phyloP scores from a whole-genome alignment of 2,888 invertebrate genomes.

The Harpalus rufipes region DNA sequence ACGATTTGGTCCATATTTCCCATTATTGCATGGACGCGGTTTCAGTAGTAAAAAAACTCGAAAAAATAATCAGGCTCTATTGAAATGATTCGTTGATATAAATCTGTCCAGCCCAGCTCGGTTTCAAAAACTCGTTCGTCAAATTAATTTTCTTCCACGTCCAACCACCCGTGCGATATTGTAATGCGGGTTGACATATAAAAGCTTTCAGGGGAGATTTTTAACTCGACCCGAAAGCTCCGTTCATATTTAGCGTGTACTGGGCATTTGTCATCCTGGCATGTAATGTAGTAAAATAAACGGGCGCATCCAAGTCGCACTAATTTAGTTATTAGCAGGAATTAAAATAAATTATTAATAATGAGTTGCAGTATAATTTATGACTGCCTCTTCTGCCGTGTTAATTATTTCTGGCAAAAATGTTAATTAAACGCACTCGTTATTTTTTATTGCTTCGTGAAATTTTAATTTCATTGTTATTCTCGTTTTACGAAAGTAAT shows the following conservation, averaged over 20 bases:
- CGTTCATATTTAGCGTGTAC: slow-evolving; percentile 39
- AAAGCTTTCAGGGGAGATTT: slow-evolving; percentile 61
- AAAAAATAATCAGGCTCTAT: slow-evolving; percentile 43
- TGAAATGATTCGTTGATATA: slow-evolving; percentile 52
- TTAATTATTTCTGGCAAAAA: slow-evolving; percentile 31
- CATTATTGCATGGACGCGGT: background rate
- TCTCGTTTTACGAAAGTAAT: background rate
- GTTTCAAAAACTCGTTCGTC: slow-evolving; percentile 49
- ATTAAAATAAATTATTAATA: slow-evolving; percentile 49
- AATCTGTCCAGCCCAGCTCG: slow-evolving; percentile 49
- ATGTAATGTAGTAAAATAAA: slow-evolving; percentile 45
- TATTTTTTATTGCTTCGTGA: slow-evolving; percentile 36
- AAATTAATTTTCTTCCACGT: slow-evolving; percentile 57
- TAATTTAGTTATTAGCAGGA: slow-evolving; percentile 27
- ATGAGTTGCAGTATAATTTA: slow-evolving; percentile 17
- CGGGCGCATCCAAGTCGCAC: slow-evolving; percentile 41
- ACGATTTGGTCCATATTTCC: background rate
- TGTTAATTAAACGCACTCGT: slow-evolving; percentile 10
- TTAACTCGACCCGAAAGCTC: slow-evolving; percentile 39
- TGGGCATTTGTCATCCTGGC: slow-evolving; percentile 51
- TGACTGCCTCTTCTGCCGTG: background rate
- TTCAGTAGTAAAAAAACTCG: slow-evolving; percentile 4
- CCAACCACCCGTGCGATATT: slow-evolving; percentile 53
- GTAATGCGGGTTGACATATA: slow-evolving; percentile 59
- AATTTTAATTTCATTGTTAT: slow-evolving; percentile 9